Percentiles rank a stretch among this genome's conserved stretches.
Evolutionary conservation across 2,113 vertebrate genomes (phyloP).

Genomic region (Nicator chloris): DNA sequence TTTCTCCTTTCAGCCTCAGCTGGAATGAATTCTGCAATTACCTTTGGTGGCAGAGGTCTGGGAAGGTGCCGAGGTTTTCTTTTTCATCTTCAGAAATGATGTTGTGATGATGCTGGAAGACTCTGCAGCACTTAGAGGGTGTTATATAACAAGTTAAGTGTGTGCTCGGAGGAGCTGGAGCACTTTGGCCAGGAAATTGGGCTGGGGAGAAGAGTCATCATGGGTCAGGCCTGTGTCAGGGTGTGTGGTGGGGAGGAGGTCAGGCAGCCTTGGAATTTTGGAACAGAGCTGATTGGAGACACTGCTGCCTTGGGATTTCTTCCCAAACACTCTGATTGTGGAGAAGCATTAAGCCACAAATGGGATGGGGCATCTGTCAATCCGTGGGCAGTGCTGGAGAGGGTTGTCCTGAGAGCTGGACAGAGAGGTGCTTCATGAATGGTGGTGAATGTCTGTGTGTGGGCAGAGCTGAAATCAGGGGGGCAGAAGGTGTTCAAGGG

Average conservation of each 20-base stretch:
- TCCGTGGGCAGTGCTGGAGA: neutral
- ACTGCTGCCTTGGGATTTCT: neutral
- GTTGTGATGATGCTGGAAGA: neutral
- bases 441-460: neutral
- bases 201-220: neutral
- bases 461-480: neutral
- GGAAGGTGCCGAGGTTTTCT: neutral
- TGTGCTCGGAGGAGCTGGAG: neutral
- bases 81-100: neutral
- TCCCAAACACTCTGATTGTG: neutral
- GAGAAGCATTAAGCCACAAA: neutral
- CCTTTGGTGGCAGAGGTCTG: neutral
- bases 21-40: neutral
- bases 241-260: neutral
- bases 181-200: neutral
- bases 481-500: neutral
- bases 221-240: neutral
- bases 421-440: neutral
- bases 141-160: slow-evolving; percentile 1
- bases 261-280: neutral
- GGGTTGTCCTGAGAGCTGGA: neutral
- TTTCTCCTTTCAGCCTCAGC: neutral
- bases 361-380: accelerated
- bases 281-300: neutral
- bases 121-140: neutral